Evolutionary conservation across 2,113 vertebrate species (phyloP).

Genomic region (Halcyon senegalensis): DNA sequence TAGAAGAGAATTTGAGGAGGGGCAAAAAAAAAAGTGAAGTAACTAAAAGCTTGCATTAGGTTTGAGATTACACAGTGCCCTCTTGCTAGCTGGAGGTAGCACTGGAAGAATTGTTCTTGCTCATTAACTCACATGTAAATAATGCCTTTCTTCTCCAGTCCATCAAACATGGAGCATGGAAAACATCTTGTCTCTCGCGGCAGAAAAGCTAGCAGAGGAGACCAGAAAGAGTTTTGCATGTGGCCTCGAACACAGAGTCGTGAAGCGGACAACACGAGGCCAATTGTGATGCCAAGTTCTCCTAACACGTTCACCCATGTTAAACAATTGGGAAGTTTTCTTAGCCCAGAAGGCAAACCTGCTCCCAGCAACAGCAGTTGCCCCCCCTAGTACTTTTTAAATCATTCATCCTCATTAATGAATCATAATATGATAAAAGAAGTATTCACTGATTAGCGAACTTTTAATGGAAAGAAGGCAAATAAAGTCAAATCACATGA

Average conservation of each 20-base stretch:
- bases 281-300: neutral
- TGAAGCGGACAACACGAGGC: neutral
- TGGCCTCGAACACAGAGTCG: neutral
- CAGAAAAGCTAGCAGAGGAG: neutral
- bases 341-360: neutral
- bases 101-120: neutral
- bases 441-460: neutral
- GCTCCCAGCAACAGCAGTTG: neutral
- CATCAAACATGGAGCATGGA: neutral
- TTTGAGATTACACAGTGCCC: neutral
- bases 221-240: neutral
- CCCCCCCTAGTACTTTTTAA: neutral
- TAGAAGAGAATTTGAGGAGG: neutral
- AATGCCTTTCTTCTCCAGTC: neutral
- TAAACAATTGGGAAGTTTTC: neutral
- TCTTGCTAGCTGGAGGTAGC: neutral
- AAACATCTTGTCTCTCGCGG: neutral
- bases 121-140: neutral
- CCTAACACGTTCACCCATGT: fast-evolving
- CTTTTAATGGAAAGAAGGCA: neutral
- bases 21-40: neutral
- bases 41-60: neutral
- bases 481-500: neutral
- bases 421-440: neutral
- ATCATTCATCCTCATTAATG: neutral